Base-by-base conservation (phyloP, 30 jellyfish, hydroid and myxozoan genomes). In the Pseudorhiza aurosa region DNA sequence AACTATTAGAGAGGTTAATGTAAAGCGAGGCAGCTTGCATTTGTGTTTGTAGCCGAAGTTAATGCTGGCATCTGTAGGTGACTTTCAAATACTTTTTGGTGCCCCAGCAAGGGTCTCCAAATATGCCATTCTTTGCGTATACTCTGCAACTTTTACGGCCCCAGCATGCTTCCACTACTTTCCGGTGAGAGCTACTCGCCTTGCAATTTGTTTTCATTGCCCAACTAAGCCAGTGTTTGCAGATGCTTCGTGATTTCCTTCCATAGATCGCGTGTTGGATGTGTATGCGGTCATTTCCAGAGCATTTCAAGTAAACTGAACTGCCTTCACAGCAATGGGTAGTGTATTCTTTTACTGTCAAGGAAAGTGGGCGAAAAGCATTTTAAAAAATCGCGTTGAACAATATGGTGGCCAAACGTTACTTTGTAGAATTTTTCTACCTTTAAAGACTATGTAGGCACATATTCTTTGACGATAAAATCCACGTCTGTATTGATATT, bases 51-150 rank as follows among this genome's bases (percentile, higher is more conserved):
- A n/a, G n/a, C n/a, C n/a, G n/a, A n/a, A n/a, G n/a, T n/a, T n/a
- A n/a, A 51, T 74, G 25, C 73, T 53, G 68, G 75, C 93, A 82
- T 17, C 87, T 56, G 87, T 68, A 82, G 36, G 64, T 82, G 27
- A 82, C 77, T 36, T 42, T 42, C 25, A 71, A 35, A 27, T 69
- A 82, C 76, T 82, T 82, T 6, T 43, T 43, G 25, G 87, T 82
- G 5, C 72, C 65, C 59, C 81, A 56, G 25, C 94, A 82, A 7
- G 94, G 95, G 24, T 82, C 87, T 4, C 87, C 95, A 46, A 68
- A 68, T 24, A 68, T 24, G 55, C 81, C 26, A 50, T 82, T 82
- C 18, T 15, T 36, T 2, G 94, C 94, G n/a, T 46, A 18, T 18
- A 82, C 46, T 19, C 75, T 32, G 59, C 94, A 82, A 21, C 72